These are phyloP conservation scores for Hemicentrotus pulcherrimus DNA, from an alignment of 35 echinoderm and acorn worm genomes.

Conservation along the genomic window DNA sequence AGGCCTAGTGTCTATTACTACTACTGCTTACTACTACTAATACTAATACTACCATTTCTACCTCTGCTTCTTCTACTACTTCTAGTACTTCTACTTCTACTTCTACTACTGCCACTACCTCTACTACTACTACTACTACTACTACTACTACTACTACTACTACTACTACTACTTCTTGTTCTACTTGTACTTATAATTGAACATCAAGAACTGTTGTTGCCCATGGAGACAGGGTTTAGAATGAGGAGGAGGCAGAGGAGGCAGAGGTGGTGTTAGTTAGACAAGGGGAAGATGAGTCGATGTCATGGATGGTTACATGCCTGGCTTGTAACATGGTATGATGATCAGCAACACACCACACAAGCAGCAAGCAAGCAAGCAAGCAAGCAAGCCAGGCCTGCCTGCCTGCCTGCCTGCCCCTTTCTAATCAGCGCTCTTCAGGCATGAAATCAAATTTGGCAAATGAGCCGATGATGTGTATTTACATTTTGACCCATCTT, in stretches of 20 bases:
- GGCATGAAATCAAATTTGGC: slow-evolving; percentile 53
- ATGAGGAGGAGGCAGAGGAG: neutral
- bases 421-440: slow-evolving; percentile 42
- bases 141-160: too few species aligned
- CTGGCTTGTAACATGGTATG: slow-evolving; percentile 24
- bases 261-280: too few species aligned
- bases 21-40: too few species aligned
- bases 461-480: slow-evolving; percentile 48
- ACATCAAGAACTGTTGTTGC: neutral
- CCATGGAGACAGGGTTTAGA: neutral
- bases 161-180: too few species aligned
- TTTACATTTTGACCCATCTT: slow-evolving; percentile 35
- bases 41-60: too few species aligned
- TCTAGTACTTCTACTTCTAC: too few species aligned
- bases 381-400: neutral
- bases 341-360: slow-evolving; percentile 34
- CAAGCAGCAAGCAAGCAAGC: neutral
- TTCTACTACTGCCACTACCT: too few species aligned
- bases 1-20: neutral
- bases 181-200: neutral
- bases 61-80: too few species aligned
- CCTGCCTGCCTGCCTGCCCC: slow-evolving; percentile 43
- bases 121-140: too few species aligned
- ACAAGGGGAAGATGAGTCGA: slow-evolving; percentile 26
- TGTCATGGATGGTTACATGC: slow-evolving; percentile 41